These are phyloP conservation scores for Pemphigus obesinymphae DNA, from an alignment of 1,140 invertebrate genomes.

Conservation along the genomic window DNA sequence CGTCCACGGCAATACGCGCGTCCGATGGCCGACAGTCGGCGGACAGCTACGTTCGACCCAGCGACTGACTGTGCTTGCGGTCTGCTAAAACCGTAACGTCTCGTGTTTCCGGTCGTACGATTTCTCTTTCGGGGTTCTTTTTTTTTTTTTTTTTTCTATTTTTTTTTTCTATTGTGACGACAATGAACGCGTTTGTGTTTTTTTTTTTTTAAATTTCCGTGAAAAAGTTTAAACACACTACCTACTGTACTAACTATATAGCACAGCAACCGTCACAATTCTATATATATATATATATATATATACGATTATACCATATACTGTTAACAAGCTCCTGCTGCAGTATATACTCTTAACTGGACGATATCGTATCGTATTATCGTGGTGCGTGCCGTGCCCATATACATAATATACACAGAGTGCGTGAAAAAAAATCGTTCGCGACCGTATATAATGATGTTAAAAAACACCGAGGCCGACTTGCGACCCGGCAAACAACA, in stretches of 20 bases:
- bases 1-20: not conserved
- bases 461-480: slow-evolving; percentile 27
- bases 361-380: too few species aligned
- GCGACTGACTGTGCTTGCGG: not conserved
- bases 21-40: slow-evolving; percentile 37
- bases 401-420: not conserved
- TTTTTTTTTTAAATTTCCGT: not conserved
- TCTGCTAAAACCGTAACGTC: too few species aligned
- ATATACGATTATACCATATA: not conserved
- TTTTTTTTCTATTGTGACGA: too few species aligned
- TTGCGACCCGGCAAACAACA: slow-evolving; percentile 32
- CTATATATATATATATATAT: too few species aligned
- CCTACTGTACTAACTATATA: too few species aligned
- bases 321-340: too few species aligned
- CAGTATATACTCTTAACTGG: too few species aligned
- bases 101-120: not conserved
- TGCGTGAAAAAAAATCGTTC: not conserved
- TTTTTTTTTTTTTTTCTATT: too few species aligned
- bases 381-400: not conserved
- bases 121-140: too few species aligned
- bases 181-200: not conserved
- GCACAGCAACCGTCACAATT: too few species aligned
- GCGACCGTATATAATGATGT: not conserved
- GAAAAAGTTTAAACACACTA: too few species aligned
- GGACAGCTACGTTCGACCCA: slow-evolving; percentile 32